Base-by-base conservation (phyloP, 1,140 invertebrate genomes). In the Diorhabda elongata region DNA sequence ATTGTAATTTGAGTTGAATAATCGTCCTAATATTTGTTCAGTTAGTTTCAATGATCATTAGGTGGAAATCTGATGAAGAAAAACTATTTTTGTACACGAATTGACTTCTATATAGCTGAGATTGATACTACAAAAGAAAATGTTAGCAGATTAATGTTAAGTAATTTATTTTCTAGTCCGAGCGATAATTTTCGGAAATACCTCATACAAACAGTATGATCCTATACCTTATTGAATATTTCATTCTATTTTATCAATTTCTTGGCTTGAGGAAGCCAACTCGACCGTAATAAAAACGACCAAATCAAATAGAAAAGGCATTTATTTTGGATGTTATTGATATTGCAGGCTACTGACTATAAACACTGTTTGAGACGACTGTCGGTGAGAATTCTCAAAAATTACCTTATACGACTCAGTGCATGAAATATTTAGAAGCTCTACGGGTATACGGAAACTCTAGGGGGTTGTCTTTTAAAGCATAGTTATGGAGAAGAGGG, bases 341-440 rank as follows among this genome's bases (percentile, higher is more conserved):
- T 77, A 77, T 76, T 70, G 75, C 72, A 63, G 71, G 61, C 62
- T 66, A 71, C 68, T 73, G 74, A 72, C 75, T 69, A 68, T 77
- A 77, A 77, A 77, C 75, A 74, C 72, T 71, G 71, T 71, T 75
- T 78, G 75, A 76, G 77, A 78, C 74, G 77, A 78, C 74, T 75
- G 74, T 74, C 71, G 69, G 69, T 67, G 62, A 70, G 64, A 75
- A 78, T 74, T 74, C 71, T 65, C 71, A 76, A 78, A 78, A 78
- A 75, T 74, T 72, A 71, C 72, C 69, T 67, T 60, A 42, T 52
- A 67, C 52, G 44, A 61, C 52, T 57, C 69, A 42, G 45, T 47
- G 47, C 59, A 67, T 67, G 61, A 67, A 69, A 69, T 64, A 72
- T 72, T 69, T 65, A 67, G 61, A 44, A 44, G 65, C 71, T 66